Evolutionary conservation across 2,888 invertebrate genomes (phyloP), one percentile per base, ranked within the genome.

Genomic region (Ormyrus labotus): DNA sequence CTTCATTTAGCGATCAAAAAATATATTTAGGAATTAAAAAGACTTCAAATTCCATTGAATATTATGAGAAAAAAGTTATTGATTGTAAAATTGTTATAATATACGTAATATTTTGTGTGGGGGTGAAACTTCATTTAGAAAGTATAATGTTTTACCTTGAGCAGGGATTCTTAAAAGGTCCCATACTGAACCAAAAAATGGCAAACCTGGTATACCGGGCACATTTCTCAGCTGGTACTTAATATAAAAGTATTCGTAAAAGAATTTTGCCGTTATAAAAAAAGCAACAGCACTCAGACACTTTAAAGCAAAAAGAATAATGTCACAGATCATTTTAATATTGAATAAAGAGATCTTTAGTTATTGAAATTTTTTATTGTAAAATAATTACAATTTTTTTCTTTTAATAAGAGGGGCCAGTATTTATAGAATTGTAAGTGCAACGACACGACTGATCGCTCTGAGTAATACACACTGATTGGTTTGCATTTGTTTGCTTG

Each of bases 151-250:
- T 50, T 50, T 60, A 60, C 67, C 67, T 77, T 85, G 81, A 48
- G 63, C 73, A 5, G 74, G 75, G 0, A 85, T 10, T 53, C 57
- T 82, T 1, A 80, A 47, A 5, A 85, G 68, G 34, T 81, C 60
- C n/a, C 81, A 69, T 10, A 81, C 61, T 7, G 82, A 65, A 9
- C 85, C 86, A 6, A 86, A 57, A 19, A 84, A 74, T 10, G 87
- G 87, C 19, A 82, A 80, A 6, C 63, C 45, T 45, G 13, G 55
- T 13, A 55, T 48, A 19, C 19, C 5, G 4, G 73, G 73, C 10
- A 73, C 11, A 11, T 73, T 73, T 57, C 73, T 55, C n/a, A 64
- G 55, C 45, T 19, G 47, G n/a, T 64, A 73, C 72, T 81, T 48
- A 84, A 86, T 5, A 58, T 61, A 11, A 58, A 48, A 10, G 60